These are phyloP conservation scores for Drosophila nr. perissopoda DNA, from an alignment of 2,888 invertebrate genomes.

Conservation along the genomic window DNA sequence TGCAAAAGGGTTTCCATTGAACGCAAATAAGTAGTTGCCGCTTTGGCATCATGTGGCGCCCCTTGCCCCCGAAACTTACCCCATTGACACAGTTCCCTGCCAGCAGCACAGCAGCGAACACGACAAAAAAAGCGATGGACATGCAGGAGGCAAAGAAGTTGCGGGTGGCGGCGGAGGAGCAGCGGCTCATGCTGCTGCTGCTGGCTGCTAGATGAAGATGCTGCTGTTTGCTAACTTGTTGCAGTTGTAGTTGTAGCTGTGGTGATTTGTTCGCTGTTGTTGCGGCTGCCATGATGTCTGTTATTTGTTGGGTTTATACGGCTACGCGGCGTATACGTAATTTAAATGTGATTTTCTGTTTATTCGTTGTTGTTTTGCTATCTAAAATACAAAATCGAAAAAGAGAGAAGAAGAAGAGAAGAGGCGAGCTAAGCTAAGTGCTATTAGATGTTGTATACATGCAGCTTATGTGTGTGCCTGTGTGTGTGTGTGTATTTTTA, in stretches of 20 bases:
- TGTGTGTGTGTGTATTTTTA: constrained; percentile 52
- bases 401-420: constrained; percentile 26
- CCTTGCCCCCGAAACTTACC: constrained; percentile 77
- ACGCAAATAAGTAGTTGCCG: constrained; percentile 29
- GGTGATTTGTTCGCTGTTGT: constrained; percentile 66
- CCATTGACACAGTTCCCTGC: constrained; percentile 85
- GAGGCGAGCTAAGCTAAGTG: constrained; percentile 45
- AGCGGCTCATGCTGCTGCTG: constrained; percentile 35
- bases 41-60: constrained; percentile 19
- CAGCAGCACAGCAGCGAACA: constrained; percentile 82
- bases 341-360: constrained; percentile 67
- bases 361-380: constrained; percentile 36
- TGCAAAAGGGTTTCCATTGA: constrained; percentile 21
- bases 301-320: constrained; percentile 53
- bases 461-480: constrained; percentile 18
- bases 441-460: constrained; percentile 45
- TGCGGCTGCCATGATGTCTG: constrained; percentile 75
- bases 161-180: constrained; percentile 38
- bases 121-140: constrained; percentile 64
- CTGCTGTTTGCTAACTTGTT: constrained; percentile 47
- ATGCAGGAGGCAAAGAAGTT: constrained; percentile 51
- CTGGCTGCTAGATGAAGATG: constrained; percentile 60
- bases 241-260: constrained; percentile 47
- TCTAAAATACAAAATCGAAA: constrained; percentile 60
- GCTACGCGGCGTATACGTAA: constrained; percentile 71